These are phyloP conservation scores for Chelon labrosus DNA, from an alignment of 2,797 vertebrate species.

Conservation along the genomic window DNA sequence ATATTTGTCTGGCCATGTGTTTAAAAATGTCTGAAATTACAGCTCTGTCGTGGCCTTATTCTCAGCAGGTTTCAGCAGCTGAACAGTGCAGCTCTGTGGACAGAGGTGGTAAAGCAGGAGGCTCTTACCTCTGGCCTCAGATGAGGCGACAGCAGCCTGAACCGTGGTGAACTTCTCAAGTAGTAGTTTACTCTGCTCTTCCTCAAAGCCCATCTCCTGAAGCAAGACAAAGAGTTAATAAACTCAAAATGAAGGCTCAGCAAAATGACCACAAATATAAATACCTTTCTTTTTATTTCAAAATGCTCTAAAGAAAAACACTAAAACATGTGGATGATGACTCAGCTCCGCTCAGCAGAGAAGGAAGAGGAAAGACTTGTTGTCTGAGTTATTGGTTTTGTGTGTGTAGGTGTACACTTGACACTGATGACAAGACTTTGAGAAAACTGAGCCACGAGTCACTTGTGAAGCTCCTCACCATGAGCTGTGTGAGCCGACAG, in stretches of 20 bases:
- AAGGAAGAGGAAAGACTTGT: not conserved
- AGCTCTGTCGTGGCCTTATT: not conserved
- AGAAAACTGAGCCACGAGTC: not conserved
- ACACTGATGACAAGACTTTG: too few relatives aligned
- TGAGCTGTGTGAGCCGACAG: slow-evolving; percentile 79
- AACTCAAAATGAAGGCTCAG: not conserved
- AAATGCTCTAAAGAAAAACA: too few relatives aligned
- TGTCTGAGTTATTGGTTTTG: not conserved
- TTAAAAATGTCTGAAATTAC: not conserved
- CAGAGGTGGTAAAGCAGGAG: not conserved
- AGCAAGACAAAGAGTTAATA: not conserved
- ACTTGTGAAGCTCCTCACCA: slow-evolving; percentile 62
- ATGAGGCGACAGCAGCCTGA: slow-evolving; percentile 66
- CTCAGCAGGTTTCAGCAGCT: not conserved
- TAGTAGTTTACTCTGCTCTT: slow-evolving; percentile 75
- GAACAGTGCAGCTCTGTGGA: slow-evolving; percentile 4
- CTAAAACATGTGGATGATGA: not conserved
- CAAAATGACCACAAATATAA: not conserved
- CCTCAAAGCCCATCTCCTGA: slow-evolving; percentile 77
- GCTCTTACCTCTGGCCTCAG: slow-evolving; percentile 64
- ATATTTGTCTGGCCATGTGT: not conserved
- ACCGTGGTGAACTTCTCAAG: slow-evolving; percentile 80
- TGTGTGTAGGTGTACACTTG: not conserved
- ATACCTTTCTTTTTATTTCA: not conserved
- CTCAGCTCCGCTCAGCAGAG: too few relatives aligned